Base-by-base conservation (phyloP, 1,140 invertebrate genomes). In the Acromyrmex heyeri region DNA sequence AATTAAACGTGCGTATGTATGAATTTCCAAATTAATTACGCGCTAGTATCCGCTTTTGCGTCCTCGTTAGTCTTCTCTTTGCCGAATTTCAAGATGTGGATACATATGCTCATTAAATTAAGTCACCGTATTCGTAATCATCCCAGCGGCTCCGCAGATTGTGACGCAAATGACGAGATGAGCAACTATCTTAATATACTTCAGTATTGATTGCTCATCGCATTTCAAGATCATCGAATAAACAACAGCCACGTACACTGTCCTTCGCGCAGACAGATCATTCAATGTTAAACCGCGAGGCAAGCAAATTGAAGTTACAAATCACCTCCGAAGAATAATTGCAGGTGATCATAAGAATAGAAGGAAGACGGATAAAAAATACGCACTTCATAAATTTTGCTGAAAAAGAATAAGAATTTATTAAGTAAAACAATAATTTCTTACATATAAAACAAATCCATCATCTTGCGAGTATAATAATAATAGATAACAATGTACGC, bases 21-120 rank as follows among this genome's bases (percentile, higher is more conserved):
- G 50, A 2, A n/a, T 75, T 86, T 69, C 6, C 53, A 79, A 70
- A 62, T 86, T 81, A 81, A 79, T 87, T 72, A 24, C 53, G 7
- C 21, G 8, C 12, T 12, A 38, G 50, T 57, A n/a, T 12, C 12
- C 34, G 18, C 4, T 50, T 38, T 44, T 75, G 61, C n/a, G 16
- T 62, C 34, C 62, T 81, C 76, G 64, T 70, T 81, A 81, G 65
- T 59, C 24, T 48, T 81, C 65, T 81, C 77, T 69, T 18, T 75
- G 48, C 44, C 61, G 44, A 62, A 69, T 55, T 50, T 57, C 53
- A 48, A 76, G 69, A 67, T 14, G 16, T 24, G 5, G 30, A 48
- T 75, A 50, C 34, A 59, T 65, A 48, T 24, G 61, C 83, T 18
- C 34, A 48, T 85, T 88, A 55, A 50, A 83, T 85, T 85, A 87